Base-by-base conservation (phyloP, 1,140 invertebrate genomes). In the Tribolium madens region DNA sequence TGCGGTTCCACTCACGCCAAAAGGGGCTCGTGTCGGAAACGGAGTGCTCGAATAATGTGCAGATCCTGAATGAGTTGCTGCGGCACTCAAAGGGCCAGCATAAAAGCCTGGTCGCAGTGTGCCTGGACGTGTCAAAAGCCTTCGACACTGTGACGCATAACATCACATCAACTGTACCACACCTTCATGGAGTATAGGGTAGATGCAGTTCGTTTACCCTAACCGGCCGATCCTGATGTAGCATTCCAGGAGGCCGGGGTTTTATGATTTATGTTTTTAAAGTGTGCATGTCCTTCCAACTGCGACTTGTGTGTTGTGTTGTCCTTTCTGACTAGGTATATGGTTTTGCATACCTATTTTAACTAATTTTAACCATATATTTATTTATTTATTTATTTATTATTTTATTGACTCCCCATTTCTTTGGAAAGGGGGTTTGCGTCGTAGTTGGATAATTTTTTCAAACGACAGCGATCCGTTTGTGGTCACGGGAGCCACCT, bases 101-200 rank as follows among this genome's bases (percentile, higher is more conserved):
- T 15, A n/a, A 71, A 7, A 33, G 42, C 12, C 57, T 77, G 72
- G 72, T 82, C 46, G 77, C 76, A 17, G 79, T 80, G 31, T 78
- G 75, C n/a, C 14, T 84, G 6, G 85, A 84, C 31, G 15, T 82
- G 0, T 52, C 57, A 13, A 82, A 82, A 13, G 83, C 84, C 0
- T 85, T 86, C 64, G 82, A 85, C 12, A 80, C 80, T 0, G 80
- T 84, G 1, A 76, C 80, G 1, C 83, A 83, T 64, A 6, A 52
- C 9, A 77, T 80, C 12, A 72, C n/a, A n/a, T n/a, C n/a, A 42
- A 2, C 36, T 42, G 6, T 42, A 42, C 7, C 36, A 42, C 6
- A 42, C 7, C 36, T 42, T 42, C 36, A 42, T 42, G n/a, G n/a
- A 42, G 3, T 42, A 42, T 10, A 42, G 3, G 36, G 0, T 42